These are phyloP conservation scores for Etheostoma spectabile DNA, from an alignment of 2,113 vertebrate species.

Conservation along the genomic window DNA sequence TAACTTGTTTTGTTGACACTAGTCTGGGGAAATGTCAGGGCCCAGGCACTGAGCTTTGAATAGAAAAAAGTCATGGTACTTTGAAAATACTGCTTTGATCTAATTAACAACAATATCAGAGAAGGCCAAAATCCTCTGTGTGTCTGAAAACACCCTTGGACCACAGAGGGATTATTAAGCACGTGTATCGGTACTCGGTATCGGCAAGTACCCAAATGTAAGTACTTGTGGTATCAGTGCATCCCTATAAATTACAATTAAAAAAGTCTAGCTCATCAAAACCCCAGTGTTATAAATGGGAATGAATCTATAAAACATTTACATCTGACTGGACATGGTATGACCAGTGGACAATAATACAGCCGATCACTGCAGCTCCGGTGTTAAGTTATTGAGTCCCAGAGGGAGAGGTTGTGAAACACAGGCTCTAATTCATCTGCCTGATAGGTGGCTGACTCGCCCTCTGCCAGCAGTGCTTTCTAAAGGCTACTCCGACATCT, in stretches of 20 bases:
- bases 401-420: conserved; percentile 47
- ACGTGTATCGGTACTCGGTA: too few relatives aligned
- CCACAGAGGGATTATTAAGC: too few relatives aligned
- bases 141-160: too few relatives aligned
- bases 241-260: not conserved
- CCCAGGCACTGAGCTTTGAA: too few relatives aligned
- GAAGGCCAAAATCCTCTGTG: too few relatives aligned
- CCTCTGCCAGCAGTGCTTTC: conserved; percentile 55
- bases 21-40: too few relatives aligned
- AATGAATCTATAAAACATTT: conserved; percentile 1
- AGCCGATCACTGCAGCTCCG: conserved; percentile 11
- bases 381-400: conserved; percentile 29
- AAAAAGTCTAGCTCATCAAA: not conserved
- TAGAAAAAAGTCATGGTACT: too few relatives aligned
- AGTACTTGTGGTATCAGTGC: too few relatives aligned
- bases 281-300: not conserved
- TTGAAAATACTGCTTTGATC: too few relatives aligned
- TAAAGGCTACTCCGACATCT: conserved; percentile 59
- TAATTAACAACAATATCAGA: too few relatives aligned
- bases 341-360: not conserved
- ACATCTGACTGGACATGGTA: conserved; percentile 4
- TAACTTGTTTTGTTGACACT: too few relatives aligned
- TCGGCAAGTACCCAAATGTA: too few relatives aligned
- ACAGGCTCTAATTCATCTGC: conserved; percentile 50
- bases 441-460: conserved; percentile 55